Conservation (phyloP, 1,140 invertebrate species). For the Popillia japonica region DNA sequence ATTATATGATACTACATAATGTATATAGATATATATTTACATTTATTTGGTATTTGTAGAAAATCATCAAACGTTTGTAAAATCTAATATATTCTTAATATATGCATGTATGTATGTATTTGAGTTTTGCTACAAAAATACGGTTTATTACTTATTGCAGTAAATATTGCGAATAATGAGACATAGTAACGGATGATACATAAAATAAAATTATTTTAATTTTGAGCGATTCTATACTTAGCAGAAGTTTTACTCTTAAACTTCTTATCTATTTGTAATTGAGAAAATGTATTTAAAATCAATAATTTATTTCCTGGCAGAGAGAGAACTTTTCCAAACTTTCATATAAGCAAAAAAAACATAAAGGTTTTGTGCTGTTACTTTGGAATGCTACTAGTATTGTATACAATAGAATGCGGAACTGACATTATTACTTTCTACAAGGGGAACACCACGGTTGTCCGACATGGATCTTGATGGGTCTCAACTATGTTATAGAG, state of each 20-base stretch:
- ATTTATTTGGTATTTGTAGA: background rate
- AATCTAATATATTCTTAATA: background rate
- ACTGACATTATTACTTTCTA: too few relatives aligned
- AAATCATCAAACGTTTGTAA: background rate
- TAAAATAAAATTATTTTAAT: background rate
- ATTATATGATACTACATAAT: background rate
- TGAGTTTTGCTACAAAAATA: background rate
- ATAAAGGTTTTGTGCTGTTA: too few relatives aligned
- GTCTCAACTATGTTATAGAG: too few relatives aligned
- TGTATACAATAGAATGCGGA: too few relatives aligned
- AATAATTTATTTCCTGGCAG: too few relatives aligned
- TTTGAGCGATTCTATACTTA: background rate
- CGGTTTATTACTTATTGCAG: conserved; percentile 2
- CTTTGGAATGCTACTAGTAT: too few relatives aligned
- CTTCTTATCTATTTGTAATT: too few relatives aligned
- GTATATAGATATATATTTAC: background rate
- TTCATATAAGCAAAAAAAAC: too few relatives aligned
- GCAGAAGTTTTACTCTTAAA: background rate
- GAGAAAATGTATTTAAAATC: too few relatives aligned
- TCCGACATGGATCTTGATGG: too few relatives aligned
- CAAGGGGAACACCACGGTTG: too few relatives aligned
- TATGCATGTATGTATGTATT: background rate
- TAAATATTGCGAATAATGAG: background rate
- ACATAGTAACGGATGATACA: background rate
- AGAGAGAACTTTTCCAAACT: too few relatives aligned